These are phyloP conservation scores for Hexactinellida sp. DNA, from an alignment of 37 sponge, comb jelly and placozoan genomes.

Conservation along the genomic window DNA sequence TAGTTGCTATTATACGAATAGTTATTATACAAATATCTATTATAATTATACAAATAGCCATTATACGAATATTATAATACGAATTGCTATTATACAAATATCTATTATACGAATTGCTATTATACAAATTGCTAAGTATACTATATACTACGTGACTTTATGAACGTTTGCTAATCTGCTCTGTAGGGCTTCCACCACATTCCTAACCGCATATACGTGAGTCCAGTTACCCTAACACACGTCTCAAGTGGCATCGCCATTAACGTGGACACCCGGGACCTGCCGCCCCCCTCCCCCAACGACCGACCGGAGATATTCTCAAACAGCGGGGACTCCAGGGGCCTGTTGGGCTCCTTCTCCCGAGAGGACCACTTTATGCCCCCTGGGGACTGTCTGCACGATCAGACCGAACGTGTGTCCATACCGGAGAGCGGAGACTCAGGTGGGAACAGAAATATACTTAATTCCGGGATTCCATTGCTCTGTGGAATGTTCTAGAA, in stretches of 20 bases:
- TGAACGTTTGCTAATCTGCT: too few relatives aligned
- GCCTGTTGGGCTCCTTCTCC: not conserved
- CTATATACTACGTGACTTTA: too few relatives aligned
- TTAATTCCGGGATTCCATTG: too few relatives aligned
- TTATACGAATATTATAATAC: too few relatives aligned
- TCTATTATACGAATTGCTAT: too few relatives aligned
- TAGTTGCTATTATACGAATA: too few relatives aligned
- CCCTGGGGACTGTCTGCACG: not conserved
- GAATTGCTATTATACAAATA: too few relatives aligned
- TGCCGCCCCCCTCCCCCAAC: not conserved
- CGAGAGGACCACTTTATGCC: slow-evolving; percentile 6
- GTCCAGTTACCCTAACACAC: not conserved
- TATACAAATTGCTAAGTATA: too few relatives aligned
- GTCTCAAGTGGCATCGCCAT: not conserved
- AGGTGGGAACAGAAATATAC: not conserved
- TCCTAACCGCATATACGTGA: not conserved
- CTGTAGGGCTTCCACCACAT: too few relatives aligned
- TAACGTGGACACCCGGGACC: not conserved
- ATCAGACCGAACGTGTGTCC: not conserved
- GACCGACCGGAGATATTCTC: not conserved
- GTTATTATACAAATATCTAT: too few relatives aligned
- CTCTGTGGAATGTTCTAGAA: too few relatives aligned
- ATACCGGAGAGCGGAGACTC: not conserved
- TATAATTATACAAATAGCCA: too few relatives aligned
- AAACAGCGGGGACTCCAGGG: not conserved